Percentiles rank a stretch among this genome's conserved stretches.
phyloP scores from a whole-genome alignment of 2,113 vertebrate genomes.

The Solea senegalensis region DNA sequence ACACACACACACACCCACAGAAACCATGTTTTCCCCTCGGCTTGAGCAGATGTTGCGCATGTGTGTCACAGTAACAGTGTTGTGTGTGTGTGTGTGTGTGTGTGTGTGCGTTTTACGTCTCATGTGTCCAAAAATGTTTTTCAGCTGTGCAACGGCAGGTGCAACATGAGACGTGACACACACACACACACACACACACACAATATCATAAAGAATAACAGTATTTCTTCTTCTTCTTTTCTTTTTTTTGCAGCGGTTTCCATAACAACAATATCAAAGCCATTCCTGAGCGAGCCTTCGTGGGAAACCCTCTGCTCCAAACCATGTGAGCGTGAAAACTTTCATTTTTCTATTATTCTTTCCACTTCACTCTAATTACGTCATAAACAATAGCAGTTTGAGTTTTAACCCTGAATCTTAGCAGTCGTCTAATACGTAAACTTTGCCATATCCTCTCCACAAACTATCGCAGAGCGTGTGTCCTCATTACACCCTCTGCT shows the following conservation, averaged over 20 bases:
- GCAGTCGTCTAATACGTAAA: no score
- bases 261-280: conserved; percentile 96
- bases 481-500: no score
- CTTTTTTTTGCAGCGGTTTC: conserved; percentile 87
- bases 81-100: conserved; percentile 40
- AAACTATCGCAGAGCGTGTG: no score
- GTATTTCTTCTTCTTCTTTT: conserved; percentile 36
- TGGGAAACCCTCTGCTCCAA: conserved; percentile 93
- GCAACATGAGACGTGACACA: conserved; percentile 64
- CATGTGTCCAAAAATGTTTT: conserved; percentile 77
- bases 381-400: no score
- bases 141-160: conserved; percentile 79
- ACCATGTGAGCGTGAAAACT: conserved; percentile 86
- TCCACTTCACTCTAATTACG: no score
- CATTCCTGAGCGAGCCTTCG: conserved; percentile 94
- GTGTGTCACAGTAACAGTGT: conserved; percentile 69
- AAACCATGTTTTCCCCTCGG: conserved; percentile 52
- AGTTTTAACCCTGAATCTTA: no score
- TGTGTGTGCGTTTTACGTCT: conserved; percentile 62
- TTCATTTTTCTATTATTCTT: no score
- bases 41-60: conserved; percentile 80
- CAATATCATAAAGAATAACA: conserved; percentile 47
- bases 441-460: no score
- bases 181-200: conserved; percentile 14
- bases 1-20: conserved; percentile 32